These are phyloP conservation scores for Hippoglossus hippoglossus DNA, from an alignment of 2,797 vertebrate genomes.

Conservation along the genomic window DNA sequence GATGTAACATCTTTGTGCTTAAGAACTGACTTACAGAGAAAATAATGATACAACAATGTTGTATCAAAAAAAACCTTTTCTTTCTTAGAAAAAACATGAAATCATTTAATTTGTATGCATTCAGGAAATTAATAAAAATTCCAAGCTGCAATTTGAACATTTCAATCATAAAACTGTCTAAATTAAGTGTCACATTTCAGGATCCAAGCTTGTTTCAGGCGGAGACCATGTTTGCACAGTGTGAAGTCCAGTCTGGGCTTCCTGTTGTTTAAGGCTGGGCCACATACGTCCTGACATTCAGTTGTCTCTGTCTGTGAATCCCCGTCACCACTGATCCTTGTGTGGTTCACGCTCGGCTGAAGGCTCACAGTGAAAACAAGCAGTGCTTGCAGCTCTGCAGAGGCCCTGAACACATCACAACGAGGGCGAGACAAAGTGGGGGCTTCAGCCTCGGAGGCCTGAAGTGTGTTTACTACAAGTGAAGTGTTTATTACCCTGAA, in stretches of 20 bases:
- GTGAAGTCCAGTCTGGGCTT: slow-evolving; percentile 15
- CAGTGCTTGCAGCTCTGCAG: slow-evolving; percentile 15
- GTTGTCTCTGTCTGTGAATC: slow-evolving; percentile 48
- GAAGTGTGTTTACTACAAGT: slow-evolving; percentile 17
- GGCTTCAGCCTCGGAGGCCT: neutral
- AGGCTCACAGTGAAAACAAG: slow-evolving; percentile 51
- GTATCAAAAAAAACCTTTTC: too few relatives aligned
- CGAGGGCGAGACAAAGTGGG: neutral
- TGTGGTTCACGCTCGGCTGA: slow-evolving; percentile 51
- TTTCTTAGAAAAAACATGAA: too few relatives aligned
- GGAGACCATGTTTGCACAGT: slow-evolving; percentile 16
- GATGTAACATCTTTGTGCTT: too few relatives aligned
- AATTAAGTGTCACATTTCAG: neutral
- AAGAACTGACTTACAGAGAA: too few relatives aligned
- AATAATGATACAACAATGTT: too few relatives aligned
- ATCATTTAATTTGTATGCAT: too few relatives aligned
- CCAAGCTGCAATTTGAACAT: too few relatives aligned
- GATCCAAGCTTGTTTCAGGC: neutral
- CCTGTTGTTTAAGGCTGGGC: slow-evolving; percentile 43
- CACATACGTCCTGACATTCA: slow-evolving; percentile 49
- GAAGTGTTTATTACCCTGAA: too few relatives aligned
- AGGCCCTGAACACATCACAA: slow-evolving; percentile 2
- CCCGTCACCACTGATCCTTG: slow-evolving; percentile 35
- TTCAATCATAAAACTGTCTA: too few relatives aligned
- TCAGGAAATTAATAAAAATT: too few relatives aligned